A percentile compares a stretch with the other conserved stretches of the same genome.
Evolutionary conservation across 2,113 vertebrate species (phyloP).

Genomic region (Cathartes aura): DNA sequence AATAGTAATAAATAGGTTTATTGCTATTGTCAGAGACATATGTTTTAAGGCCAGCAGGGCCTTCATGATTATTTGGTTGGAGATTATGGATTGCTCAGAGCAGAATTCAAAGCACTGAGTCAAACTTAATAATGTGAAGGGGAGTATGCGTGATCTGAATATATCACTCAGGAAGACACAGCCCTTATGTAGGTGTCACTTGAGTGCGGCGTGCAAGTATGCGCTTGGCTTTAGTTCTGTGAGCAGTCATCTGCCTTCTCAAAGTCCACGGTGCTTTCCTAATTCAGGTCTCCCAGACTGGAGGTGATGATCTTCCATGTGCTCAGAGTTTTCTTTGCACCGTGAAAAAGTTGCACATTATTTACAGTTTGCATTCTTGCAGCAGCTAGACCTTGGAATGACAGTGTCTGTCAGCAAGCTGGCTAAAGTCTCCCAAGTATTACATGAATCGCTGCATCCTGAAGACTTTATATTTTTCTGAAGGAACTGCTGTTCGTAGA

Average conservation of each 20-base stretch:
- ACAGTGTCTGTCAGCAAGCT: not conserved
- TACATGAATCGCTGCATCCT: not conserved
- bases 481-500: not conserved
- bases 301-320: not conserved
- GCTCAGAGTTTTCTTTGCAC: not conserved
- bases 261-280: not conserved
- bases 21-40: conserved; percentile 66
- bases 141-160: not conserved
- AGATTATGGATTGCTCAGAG: conserved; percentile 62
- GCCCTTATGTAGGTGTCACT: not conserved
- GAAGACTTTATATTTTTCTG: not conserved
- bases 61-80: conserved; percentile 60
- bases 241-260: not conserved
- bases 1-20: conserved; percentile 61
- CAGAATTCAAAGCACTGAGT: conserved; percentile 38
- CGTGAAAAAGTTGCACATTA: fast-evolving
- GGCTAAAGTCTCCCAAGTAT: not conserved
- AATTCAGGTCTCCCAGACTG: not conserved
- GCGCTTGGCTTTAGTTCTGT: not conserved
- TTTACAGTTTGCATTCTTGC: not conserved
- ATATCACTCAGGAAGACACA: not conserved
- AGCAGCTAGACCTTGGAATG: not conserved
- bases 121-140: conserved; percentile 33
- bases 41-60: conserved; percentile 54
- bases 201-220: fast-evolving